Conservation (phyloP, 2,888 invertebrate species). For the Nezara viridula region DNA sequence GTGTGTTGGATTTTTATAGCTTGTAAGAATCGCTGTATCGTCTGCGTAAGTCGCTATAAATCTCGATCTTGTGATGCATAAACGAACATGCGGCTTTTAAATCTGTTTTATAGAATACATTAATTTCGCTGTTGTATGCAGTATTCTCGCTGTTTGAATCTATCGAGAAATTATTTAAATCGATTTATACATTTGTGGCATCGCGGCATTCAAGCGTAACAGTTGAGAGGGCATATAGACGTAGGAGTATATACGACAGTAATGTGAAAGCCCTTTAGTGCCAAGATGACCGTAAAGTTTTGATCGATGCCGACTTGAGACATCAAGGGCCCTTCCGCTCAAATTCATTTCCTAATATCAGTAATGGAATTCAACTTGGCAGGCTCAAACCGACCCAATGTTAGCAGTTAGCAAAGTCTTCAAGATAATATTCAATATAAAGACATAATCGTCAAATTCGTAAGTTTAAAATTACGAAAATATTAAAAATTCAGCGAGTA, state of each 20-base stretch:
- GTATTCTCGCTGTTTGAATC: neutral
- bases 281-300: conserved; percentile 12
- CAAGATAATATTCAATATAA: neutral
- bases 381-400: neutral
- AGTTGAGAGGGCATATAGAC: too few species aligned
- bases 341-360: neutral
- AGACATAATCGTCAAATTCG: too few species aligned
- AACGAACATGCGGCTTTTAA: too few species aligned
- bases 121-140: too few species aligned
- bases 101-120: too few species aligned
- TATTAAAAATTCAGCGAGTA: too few species aligned
- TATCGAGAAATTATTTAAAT: neutral
- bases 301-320: conserved; percentile 7
- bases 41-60: too few species aligned
- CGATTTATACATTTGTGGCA: neutral
- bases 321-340: neutral
- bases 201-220: too few species aligned
- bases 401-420: neutral
- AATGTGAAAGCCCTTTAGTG: neutral
- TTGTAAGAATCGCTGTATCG: too few species aligned
- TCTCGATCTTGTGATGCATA: too few species aligned
- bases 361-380: neutral
- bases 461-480: too few species aligned
- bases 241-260: neutral
- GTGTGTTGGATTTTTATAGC: too few species aligned